Conservation (phyloP, 1,140 invertebrate species). For the Campoletis sonorensis region DNA sequence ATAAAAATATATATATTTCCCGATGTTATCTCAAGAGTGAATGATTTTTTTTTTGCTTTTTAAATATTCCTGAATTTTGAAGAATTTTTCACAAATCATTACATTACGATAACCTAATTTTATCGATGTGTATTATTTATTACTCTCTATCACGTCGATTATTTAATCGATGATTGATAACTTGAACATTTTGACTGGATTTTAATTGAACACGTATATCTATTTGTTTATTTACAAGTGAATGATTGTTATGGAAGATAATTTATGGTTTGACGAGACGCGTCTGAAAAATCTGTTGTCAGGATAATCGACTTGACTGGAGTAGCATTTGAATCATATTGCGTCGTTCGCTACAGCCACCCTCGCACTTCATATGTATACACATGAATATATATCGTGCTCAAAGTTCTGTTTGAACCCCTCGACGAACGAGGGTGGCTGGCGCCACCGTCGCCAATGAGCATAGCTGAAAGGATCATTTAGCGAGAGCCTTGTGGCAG, state of each 20-base stretch:
- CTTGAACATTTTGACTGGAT: too few relatives aligned
- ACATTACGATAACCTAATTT: too few relatives aligned
- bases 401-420: background rate
- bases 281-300: background rate
- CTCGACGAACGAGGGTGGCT: conserved; percentile 2
- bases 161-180: too few relatives aligned
- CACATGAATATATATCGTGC: background rate
- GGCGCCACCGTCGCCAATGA: conserved; percentile 17
- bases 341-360: conserved; percentile 20
- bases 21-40: too few relatives aligned
- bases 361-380: background rate
- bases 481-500: conserved; percentile 17
- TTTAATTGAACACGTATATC: too few relatives aligned
- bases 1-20: too few relatives aligned
- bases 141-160: too few relatives aligned
- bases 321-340: background rate
- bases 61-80: too few relatives aligned
- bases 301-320: background rate
- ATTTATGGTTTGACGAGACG: background rate
- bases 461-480: conserved; percentile 23
- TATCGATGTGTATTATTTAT: too few relatives aligned
- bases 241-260: background rate
- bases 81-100: too few relatives aligned
- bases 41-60: too few relatives aligned
- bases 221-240: background rate